Conservation (phyloP, 2,888 invertebrate species). For the Rhagonycha lutea region DNA sequence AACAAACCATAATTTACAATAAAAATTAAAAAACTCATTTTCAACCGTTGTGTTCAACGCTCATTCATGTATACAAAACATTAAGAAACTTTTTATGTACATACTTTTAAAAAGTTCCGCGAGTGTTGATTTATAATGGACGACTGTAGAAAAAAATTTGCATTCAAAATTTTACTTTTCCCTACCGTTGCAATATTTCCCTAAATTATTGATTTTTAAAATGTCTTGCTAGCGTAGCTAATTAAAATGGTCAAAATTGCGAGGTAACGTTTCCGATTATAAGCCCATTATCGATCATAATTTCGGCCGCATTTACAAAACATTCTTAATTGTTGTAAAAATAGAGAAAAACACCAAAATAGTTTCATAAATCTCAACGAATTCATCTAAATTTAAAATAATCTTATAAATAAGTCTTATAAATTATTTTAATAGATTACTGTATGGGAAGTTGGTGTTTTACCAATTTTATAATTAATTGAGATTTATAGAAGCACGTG, state of each 20-base stretch:
- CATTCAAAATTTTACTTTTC: background rate
- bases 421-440: background rate
- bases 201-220: background rate
- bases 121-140: background rate
- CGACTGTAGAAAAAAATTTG: background rate
- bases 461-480: constrained; percentile 2
- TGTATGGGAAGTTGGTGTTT: background rate
- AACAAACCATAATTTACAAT: background rate
- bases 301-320: background rate
- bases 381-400: background rate
- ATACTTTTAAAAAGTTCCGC: background rate
- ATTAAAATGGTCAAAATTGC: background rate
- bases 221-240: background rate
- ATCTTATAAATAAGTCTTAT: background rate
- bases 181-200: background rate
- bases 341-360: background rate
- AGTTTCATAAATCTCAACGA: background rate
- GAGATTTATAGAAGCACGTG: constrained; percentile 2
- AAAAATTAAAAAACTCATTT: background rate
- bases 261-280: background rate
- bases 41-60: background rate
- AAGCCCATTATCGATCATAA: background rate
- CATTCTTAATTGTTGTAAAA: background rate
- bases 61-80: background rate
- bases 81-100: background rate